Conservation (phyloP, 2,888 invertebrate genomes). For the Temnothorax rugatulus region DNA sequence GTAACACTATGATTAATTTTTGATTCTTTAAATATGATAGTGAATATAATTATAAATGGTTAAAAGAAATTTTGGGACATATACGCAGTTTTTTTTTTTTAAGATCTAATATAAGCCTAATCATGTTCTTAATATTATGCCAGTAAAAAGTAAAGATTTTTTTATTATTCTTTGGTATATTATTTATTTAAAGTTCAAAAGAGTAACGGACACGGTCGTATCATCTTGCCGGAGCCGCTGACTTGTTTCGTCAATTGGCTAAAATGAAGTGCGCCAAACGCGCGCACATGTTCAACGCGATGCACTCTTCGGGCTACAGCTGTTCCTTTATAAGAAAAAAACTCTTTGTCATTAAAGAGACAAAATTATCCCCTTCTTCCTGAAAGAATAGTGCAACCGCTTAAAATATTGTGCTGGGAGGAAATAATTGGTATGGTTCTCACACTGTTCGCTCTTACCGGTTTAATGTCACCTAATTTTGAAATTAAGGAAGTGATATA, state of each 20-base stretch:
- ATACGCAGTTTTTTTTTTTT: background rate
- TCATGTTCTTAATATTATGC: background rate
- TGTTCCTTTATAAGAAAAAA: slow-evolving; percentile 43
- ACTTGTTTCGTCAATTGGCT: slow-evolving; percentile 77
- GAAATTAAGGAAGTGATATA: slow-evolving; percentile 14
- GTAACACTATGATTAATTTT: background rate
- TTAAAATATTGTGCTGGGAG: slow-evolving; percentile 45
- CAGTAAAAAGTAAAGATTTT: background rate
- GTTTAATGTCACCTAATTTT: slow-evolving; percentile 1
- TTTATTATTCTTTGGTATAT: slow-evolving; percentile 12
- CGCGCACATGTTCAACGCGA: slow-evolving; percentile 60
- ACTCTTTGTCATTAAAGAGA: slow-evolving; percentile 55
- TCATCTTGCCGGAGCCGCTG: slow-evolving; percentile 38
- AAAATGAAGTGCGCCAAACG: slow-evolving; percentile 76
- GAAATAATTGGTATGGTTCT: slow-evolving; percentile 20
- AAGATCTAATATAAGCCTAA: background rate
- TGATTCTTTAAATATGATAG: background rate
- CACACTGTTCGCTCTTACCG: background rate
- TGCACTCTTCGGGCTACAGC: slow-evolving; percentile 51
- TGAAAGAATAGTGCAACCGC: slow-evolving; percentile 39
- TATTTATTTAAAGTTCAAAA: background rate
- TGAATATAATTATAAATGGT: background rate
- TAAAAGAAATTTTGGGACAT: background rate
- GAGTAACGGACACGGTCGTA: background rate
- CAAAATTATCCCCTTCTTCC: slow-evolving; percentile 60